Evolutionary conservation across 2,888 invertebrate species (phyloP).

Genomic region (Julus scanicus): DNA sequence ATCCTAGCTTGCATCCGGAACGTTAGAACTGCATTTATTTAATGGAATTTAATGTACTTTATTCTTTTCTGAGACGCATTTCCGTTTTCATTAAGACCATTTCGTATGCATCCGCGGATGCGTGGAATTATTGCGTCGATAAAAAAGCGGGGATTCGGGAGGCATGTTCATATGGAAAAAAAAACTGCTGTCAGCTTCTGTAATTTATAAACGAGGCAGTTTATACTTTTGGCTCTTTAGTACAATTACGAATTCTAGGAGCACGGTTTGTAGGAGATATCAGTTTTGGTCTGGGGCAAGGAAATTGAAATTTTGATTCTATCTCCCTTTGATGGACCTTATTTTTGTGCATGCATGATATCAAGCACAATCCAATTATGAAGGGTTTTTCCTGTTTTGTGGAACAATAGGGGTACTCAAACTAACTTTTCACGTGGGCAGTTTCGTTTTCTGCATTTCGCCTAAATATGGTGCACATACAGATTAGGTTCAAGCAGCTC

Average conservation of each 20-base stretch:
- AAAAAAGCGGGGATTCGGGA: slow-evolving; percentile 13
- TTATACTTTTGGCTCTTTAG: not conserved
- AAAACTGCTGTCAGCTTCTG: not conserved
- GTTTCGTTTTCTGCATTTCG: too few species aligned
- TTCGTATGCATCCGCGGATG: not conserved
- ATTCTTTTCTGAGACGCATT: not conserved
- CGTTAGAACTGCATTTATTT: slow-evolving; percentile 27
- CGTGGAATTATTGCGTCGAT: not conserved
- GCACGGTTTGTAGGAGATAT: not conserved
- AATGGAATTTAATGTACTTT: slow-evolving; percentile 29
- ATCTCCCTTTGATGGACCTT: too few species aligned
- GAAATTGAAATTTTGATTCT: too few species aligned
- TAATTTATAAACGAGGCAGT: not conserved
- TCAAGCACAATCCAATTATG: too few species aligned
- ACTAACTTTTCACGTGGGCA: too few species aligned
- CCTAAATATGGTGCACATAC: too few species aligned
- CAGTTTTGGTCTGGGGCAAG: too few species aligned
- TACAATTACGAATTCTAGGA: not conserved
- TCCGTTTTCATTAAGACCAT: slow-evolving; percentile 17
- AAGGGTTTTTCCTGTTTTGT: too few species aligned
- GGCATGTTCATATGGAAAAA: not conserved
- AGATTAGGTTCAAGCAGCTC: too few species aligned
- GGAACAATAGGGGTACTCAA: too few species aligned
- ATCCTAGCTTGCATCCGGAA: not conserved
- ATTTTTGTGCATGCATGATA: too few species aligned